phyloP scores from a whole-genome alignment of 2,113 vertebrate species.

The Bungarus multicinctus region DNA sequence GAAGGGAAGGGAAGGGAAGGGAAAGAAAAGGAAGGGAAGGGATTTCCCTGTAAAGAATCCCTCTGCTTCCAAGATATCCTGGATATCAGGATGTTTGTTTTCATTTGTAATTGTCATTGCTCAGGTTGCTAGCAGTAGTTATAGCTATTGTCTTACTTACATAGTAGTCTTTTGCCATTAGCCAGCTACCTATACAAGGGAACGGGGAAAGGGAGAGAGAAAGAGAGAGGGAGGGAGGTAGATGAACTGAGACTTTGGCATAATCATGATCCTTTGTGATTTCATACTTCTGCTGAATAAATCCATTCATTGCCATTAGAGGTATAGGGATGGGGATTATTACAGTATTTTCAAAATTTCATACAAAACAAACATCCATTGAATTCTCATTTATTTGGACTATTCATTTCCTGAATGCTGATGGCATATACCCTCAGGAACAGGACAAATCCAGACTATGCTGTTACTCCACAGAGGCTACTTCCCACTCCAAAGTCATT shows the following conservation, averaged over 20 bases:
- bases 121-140: neutral
- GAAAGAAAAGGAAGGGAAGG: no score
- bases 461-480: slow-evolving; percentile 31
- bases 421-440: slow-evolving; percentile 56
- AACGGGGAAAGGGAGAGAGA: no score
- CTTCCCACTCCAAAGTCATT: slow-evolving; percentile 18
- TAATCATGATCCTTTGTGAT: slow-evolving; percentile 47
- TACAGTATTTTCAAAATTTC: slow-evolving; percentile 53
- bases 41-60: neutral
- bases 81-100: neutral
- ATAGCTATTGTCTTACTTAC: neutral
- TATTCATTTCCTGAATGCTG: slow-evolving; percentile 58
- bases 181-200: neutral
- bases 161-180: neutral
- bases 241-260: slow-evolving; percentile 9
- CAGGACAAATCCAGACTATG: slow-evolving; percentile 38
- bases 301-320: slow-evolving; percentile 60
- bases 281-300: slow-evolving; percentile 53
- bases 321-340: slow-evolving; percentile 22
- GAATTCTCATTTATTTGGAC: slow-evolving; percentile 49
- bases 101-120: neutral
- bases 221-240: neutral
- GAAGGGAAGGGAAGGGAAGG: no score
- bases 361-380: slow-evolving; percentile 63
- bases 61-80: neutral